Base-by-base conservation (phyloP, 2,888 invertebrate species). In the Drosophila ochracea region DNA sequence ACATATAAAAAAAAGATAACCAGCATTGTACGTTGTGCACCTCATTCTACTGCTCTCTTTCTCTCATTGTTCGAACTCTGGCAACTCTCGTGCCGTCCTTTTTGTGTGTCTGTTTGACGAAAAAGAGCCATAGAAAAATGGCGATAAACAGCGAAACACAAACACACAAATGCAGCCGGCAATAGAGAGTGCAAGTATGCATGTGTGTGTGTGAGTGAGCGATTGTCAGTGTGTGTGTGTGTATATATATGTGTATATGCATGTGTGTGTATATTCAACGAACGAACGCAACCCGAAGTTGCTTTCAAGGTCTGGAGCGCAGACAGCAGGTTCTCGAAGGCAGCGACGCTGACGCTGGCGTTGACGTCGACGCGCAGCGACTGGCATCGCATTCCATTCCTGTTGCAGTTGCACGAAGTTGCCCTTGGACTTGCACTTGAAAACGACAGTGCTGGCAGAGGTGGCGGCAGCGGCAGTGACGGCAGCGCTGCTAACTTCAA, bases 361-460 rank as follows among this genome's bases (percentile, higher is more conserved):
- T 4, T 35, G 35, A 35, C 54, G 66, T 28, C 41, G 47, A 66
- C 63, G 43, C 54, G 43, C 67, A 62, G 64, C 63, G 52, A 25
- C 52, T 50, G 70, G 37, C 62, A 63, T 61, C 80, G 72, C 73
- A 78, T 78, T 78, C 78, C 78, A 84, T 75, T 79, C 76, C 79
- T 67, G 78, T 64, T 82, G 88, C 82, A 70, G 71, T 80, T 79
- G 85, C 72, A 78, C 61, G 83, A 80, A 69, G 83, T 85, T 92
- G 91, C 91, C 91, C 91, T 92, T 92, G 91, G 91, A 92, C 91
- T 92, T 92, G 91, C 91, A 91, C 91, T 91, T 91, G 91, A 92
- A 92, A 90, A 76, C 65, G 77, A 72, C 66, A 25, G 25, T 58
- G 54, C 60, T 39, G 52, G 25, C 76, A 7, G 60, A 33, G 39